phyloP scores from a whole-genome alignment of 2,113 vertebrate genomes.

The Ophthalmolycus amberensis region DNA sequence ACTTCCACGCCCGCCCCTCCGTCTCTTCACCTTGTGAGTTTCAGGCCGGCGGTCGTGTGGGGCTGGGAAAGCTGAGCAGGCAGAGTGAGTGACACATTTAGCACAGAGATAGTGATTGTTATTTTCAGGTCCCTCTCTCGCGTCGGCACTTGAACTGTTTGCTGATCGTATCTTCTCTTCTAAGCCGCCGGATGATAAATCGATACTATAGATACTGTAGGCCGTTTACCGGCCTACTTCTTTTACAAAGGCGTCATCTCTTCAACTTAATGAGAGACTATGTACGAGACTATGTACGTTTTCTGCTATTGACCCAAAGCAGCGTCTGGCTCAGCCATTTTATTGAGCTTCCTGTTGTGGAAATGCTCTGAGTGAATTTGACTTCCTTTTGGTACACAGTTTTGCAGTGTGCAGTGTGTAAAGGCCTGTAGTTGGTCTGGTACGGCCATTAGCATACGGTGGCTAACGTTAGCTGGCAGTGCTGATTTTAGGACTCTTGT shows the following conservation, averaged over 20 bases:
- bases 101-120: constrained; percentile 41
- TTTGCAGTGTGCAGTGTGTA: too few species aligned
- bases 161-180: constrained; percentile 22
- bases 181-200: neutral
- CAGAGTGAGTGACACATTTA: constrained; percentile 13
- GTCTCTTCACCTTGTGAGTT: constrained; percentile 22
- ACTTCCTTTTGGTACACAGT: too few species aligned
- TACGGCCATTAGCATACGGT: neutral
- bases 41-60: neutral
- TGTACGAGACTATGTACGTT: too few species aligned
- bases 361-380: too few species aligned
- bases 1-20: constrained; percentile 19
- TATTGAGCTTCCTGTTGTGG: too few species aligned
- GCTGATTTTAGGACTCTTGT: neutral
- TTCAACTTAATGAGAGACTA: neutral
- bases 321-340: too few species aligned
- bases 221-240: neutral
- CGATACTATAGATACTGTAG: neutral
- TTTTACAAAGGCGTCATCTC: neutral
- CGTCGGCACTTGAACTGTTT: constrained; percentile 6
- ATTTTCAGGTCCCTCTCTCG: constrained; percentile 32
- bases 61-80: neutral
- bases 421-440: neutral
- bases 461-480: too few species aligned
- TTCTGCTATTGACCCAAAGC: too few species aligned